Conservation (phyloP, 2,888 invertebrate genomes). For the Auanema freiburgensis region DNA sequence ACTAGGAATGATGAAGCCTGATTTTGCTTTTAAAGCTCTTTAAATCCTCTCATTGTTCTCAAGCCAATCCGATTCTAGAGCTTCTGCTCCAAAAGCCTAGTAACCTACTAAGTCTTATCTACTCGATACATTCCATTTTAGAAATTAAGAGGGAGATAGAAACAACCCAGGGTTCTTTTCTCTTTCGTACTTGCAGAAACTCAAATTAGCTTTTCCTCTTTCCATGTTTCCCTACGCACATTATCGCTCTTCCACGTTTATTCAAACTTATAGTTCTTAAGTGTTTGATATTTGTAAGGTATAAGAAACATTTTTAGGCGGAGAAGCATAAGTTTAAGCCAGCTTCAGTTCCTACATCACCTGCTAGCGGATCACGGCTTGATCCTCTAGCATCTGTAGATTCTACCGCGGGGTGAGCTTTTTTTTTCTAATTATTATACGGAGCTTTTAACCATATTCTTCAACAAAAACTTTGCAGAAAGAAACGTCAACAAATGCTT, state of each 20-base stretch:
- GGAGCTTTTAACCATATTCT: not conserved
- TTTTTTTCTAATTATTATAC: no score
- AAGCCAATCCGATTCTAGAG: no score
- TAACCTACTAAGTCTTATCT: no score
- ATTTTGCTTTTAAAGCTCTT: no score
- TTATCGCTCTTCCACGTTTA: not conserved
- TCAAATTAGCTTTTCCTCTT: not conserved
- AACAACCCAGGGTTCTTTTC: no score
- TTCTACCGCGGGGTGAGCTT: not conserved
- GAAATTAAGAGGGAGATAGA: no score
- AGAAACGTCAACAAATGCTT: slow-evolving; percentile 21
- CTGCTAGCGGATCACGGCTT: slow-evolving; percentile 25
- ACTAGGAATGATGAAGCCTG: no score
- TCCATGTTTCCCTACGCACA: not conserved
- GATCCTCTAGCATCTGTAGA: slow-evolving; percentile 17
- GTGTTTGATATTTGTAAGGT: no score
- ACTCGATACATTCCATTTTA: no score
- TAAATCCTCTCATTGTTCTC: no score
- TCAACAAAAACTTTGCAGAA: slow-evolving; percentile 12
- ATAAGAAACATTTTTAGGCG: slow-evolving; percentile 17
- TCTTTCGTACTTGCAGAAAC: no score
- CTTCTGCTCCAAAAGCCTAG: no score
- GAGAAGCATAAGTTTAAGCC: slow-evolving; percentile 38
- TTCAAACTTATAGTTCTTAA: not conserved
- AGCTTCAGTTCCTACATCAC: slow-evolving; percentile 50